phyloP scores from a whole-genome alignment of 2,797 vertebrate species.

The Enteromius anoplus region DNA sequence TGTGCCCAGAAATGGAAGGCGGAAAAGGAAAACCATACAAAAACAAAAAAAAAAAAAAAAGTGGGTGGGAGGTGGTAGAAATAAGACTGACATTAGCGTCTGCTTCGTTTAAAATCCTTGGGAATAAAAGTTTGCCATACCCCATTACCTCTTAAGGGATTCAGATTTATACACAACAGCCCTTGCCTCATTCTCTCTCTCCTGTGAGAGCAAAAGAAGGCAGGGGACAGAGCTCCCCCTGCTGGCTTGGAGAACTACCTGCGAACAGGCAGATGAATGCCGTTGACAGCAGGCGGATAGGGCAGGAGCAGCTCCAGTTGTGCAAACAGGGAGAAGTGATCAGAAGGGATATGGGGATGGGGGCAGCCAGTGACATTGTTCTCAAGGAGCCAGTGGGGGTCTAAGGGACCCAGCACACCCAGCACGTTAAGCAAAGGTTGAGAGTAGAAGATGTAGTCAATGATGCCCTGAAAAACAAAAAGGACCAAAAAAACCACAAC shows the following conservation, averaged over 20 bases:
- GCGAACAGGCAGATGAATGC: conserved; percentile 93
- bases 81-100: conserved; percentile 75
- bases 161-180: conserved; percentile 76
- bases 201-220: conserved; percentile 56
- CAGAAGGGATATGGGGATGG: conserved; percentile 96
- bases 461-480: conserved; percentile 85
- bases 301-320: conserved; percentile 98
- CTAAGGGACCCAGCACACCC: conserved; percentile 95
- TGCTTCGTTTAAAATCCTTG: conserved; percentile 62
- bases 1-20: conserved; percentile 68
- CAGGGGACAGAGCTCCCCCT: conserved; percentile 71
- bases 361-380: conserved; percentile 98
- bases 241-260: conserved; percentile 89
- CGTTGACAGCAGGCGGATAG: conserved; percentile 90
- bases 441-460: conserved; percentile 99
- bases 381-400: conserved; percentile 95
- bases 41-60: conserved; percentile 64
- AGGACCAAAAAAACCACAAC: conserved; percentile 20
- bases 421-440: conserved; percentile 97
- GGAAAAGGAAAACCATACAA: conserved; percentile 61
- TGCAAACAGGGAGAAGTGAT: conserved; percentile 99
- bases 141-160: conserved; percentile 65
- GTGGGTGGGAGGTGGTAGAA: conserved; percentile 65
- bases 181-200: conserved; percentile 66
- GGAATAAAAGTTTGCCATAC: conserved; percentile 61